Conservation (phyloP, 2,797 vertebrate species). For the Trachurus trachurus region DNA sequence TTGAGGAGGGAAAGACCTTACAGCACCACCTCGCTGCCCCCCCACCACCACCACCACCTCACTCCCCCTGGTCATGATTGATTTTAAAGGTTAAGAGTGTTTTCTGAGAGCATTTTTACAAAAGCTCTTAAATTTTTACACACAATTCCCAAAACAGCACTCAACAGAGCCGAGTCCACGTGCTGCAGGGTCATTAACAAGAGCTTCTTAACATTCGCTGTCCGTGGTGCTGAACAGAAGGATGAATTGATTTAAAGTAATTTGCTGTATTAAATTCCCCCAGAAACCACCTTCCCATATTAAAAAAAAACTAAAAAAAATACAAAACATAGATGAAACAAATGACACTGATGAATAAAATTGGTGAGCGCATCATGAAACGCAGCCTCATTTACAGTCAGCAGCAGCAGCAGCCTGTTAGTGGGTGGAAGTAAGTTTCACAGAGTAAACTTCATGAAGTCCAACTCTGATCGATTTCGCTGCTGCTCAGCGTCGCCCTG, state of each 20-base stretch:
- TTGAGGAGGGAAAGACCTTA: not conserved
- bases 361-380: not conserved
- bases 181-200: slow-evolving; percentile 12
- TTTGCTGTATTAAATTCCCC: not conserved
- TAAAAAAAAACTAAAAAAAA: not conserved
- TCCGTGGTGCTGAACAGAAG: slow-evolving; percentile 10
- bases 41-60: too few species aligned
- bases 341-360: not conserved
- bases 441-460: slow-evolving; percentile 28
- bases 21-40: not conserved
- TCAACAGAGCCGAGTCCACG: not conserved
- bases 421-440: slow-evolving; percentile 30
- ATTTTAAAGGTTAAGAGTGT: slow-evolving; percentile 30
- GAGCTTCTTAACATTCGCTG: slow-evolving; percentile 8
- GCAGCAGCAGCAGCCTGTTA: slow-evolving; percentile 22
- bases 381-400: slow-evolving; percentile 17
- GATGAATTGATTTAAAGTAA: slow-evolving; percentile 11
- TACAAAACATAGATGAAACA: not conserved
- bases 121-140: slow-evolving; percentile 38
- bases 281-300: not conserved
- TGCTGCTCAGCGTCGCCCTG: not conserved
- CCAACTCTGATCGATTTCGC: slow-evolving; percentile 16
- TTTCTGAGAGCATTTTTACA: slow-evolving; percentile 34
- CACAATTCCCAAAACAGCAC: slow-evolving; percentile 32
- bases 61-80: not conserved